These are phyloP conservation scores for Catagonus wagneri DNA, from an alignment of 2,113 vertebrate species.

Conservation along the genomic window DNA sequence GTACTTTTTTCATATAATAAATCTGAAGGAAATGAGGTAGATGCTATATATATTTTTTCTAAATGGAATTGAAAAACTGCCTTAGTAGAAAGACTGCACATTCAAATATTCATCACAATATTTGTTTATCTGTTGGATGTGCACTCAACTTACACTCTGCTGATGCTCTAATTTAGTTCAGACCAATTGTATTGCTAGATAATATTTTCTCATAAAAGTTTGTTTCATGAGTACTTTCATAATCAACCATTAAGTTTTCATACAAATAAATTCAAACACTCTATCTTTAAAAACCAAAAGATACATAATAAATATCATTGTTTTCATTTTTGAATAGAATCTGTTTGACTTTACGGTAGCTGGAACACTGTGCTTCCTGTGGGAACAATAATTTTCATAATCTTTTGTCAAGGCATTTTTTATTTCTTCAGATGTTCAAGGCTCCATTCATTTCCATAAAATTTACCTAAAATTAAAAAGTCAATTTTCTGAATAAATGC, in stretches of 20 bases:
- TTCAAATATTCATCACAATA: slow-evolving; percentile 9
- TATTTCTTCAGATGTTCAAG: neutral
- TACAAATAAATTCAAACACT: neutral
- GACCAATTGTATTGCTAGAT: neutral
- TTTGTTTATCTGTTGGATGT: neutral
- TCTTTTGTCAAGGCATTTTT: neutral
- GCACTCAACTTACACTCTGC: neutral
- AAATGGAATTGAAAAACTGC: neutral
- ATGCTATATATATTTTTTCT: neutral
- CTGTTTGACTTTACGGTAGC: neutral
- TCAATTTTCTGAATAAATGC: slow-evolving; percentile 21
- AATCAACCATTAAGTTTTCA: slow-evolving; percentile 28
- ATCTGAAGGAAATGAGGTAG: neutral
- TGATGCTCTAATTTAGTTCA: neutral
- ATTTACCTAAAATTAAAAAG: neutral
- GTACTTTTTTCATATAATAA: neutral
- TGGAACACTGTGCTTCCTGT: neutral
- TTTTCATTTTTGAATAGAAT: neutral
- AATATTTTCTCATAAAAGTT: neutral
- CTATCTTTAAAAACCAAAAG: neutral
- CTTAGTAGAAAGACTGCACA: neutral
- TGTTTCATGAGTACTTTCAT: neutral
- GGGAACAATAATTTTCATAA: neutral
- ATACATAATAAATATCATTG: neutral
- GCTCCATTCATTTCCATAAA: neutral